These are phyloP conservation scores for Hermatobates lingyangjiaoensis DNA, from an alignment of 1,140 invertebrate species.

Conservation along the genomic window DNA sequence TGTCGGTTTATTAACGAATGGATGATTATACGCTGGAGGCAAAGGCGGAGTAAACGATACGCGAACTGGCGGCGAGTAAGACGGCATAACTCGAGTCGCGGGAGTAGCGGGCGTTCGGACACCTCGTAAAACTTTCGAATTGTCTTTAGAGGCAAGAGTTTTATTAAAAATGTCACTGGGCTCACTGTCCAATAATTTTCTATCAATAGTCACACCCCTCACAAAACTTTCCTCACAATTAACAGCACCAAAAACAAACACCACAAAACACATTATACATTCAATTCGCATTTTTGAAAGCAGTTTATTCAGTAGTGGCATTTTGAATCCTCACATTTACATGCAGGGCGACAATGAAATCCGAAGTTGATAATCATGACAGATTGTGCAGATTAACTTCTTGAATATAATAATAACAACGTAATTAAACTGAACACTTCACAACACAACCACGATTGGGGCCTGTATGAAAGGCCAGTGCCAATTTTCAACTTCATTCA, in stretches of 20 bases:
- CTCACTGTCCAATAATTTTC: conserved; percentile 12
- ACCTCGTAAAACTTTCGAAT: conserved; percentile 13
- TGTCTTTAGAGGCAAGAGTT: conserved; percentile 17
- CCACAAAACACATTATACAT: conserved; percentile 3
- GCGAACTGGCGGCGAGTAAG: conserved; percentile 57
- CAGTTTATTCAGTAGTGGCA: background rate
- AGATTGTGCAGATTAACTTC: too few relatives aligned
- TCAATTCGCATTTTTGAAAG: conserved; percentile 1
- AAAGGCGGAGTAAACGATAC: conserved; percentile 58
- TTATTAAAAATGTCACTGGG: conserved; percentile 18
- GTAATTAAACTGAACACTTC: too few relatives aligned
- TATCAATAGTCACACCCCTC: conserved; percentile 7
- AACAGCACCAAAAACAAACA: conserved; percentile 4
- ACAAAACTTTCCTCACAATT: conserved; percentile 7
- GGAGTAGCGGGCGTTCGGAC: conserved; percentile 13
- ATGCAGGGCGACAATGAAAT: conserved; percentile 1
- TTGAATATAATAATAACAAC: too few relatives aligned
- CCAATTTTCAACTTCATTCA: background rate
- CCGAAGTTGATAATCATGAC: too few relatives aligned
- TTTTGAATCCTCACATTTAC: conserved; percentile 5
- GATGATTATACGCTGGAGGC: conserved; percentile 55
- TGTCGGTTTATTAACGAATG: conserved; percentile 65
- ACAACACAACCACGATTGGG: too few relatives aligned
- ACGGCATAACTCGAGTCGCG: conserved; percentile 37
- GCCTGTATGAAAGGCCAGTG: conserved; percentile 1